Evolutionary conservation across 2,888 invertebrate species (phyloP), one percentile per base, ranked within the genome.

Genomic region (Phalera bucephala): DNA sequence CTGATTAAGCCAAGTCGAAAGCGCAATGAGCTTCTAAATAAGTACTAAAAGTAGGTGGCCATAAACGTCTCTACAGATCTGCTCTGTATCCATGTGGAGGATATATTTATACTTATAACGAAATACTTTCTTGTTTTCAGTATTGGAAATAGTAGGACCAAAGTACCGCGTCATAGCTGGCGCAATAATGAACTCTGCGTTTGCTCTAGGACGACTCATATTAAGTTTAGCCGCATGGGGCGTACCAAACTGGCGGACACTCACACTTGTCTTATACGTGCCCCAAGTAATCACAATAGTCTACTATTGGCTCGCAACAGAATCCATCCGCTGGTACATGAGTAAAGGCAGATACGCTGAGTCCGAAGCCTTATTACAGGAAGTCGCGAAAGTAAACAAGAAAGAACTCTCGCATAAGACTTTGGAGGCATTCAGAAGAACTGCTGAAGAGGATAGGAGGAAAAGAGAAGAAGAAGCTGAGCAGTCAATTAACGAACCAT

Each of bases 261-360:
- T 94, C 6, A 91, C 95, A 4, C 86, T 93, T 12, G 84, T 92
- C 0, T 80, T 94, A 8, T 96, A 95, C 64, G 75, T 91, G 0
- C 96, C 95, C 0, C 92, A 93, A 12, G 70, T 95, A 2, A 62
- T 94, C 0, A 91, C 94, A 20, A 64, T 96, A 7, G 71, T 90
- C 2, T 94, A 93, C 62, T 91, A 92, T 50, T 94, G 94, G 92
- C 60, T 94, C 6, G 79, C 94, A 42, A 92, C 93, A 0, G 95
- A 95, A 75, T 94, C 94, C 7, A 90, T 94, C 1, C 91, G 95
- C 43, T 96, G 96, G 96, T 91, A 95, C 32, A 80, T 95, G 52
- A 93, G 93, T 35, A 93, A 94, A 62, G 92, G 93, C 0, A 90
- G 92, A 37, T 91, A 91, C 42, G 91, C 92, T 9, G 91, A 93